These are phyloP conservation scores for Saguinus imperator DNA, from an alignment of 2,113 vertebrate genomes.

Conservation along the genomic window DNA sequence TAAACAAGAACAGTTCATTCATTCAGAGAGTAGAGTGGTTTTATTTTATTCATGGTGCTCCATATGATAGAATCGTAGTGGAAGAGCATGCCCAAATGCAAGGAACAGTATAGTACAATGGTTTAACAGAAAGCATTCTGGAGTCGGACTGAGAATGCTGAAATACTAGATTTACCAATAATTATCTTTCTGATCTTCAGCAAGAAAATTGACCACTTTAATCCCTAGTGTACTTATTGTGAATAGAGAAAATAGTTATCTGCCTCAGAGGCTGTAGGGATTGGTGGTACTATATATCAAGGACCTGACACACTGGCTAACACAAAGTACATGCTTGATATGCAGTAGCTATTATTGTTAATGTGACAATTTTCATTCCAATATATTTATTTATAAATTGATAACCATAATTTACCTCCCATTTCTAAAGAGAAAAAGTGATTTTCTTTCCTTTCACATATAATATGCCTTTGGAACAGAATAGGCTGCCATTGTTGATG, in stretches of 20 bases:
- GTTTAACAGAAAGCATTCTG: not conserved
- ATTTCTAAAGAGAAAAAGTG: not conserved
- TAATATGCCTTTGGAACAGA: not conserved
- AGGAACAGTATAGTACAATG: not conserved
- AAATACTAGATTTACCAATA: not conserved
- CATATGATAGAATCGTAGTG: not conserved
- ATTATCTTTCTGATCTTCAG: not conserved
- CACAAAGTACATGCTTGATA: not conserved
- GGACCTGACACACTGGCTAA: not conserved
- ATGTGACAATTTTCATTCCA: not conserved
- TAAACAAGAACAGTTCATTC: not conserved
- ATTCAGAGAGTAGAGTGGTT: not conserved
- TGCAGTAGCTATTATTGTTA: not conserved
- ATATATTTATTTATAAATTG: not conserved
- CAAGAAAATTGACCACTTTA: constrained; percentile 24
- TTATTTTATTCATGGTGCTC: not conserved
- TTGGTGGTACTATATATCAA: not conserved
- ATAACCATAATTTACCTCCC: not conserved
- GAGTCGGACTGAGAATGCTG: not conserved
- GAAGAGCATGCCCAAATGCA: not conserved
- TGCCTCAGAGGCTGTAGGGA: not conserved
- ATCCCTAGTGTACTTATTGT: not conserved
- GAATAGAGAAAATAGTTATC: not conserved
- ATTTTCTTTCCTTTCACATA: not conserved
- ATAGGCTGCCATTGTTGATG: not conserved